A percentile compares a stretch with the other conserved stretches of the same genome.
phyloP scores from a whole-genome alignment of 2,888 invertebrate genomes.

The Pristionchus fissidentatus region DNA sequence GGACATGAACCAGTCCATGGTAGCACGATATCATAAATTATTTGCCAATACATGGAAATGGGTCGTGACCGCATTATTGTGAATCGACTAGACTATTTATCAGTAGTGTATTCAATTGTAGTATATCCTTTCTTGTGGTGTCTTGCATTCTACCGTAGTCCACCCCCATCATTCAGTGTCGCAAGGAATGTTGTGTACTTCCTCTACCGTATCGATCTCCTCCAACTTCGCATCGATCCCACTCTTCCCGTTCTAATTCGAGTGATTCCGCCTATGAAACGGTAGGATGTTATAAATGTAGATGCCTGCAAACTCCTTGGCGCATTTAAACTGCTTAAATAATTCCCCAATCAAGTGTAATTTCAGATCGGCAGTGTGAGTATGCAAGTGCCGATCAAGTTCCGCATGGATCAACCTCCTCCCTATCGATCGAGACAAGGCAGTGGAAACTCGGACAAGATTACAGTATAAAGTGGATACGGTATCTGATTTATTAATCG shows the following conservation, averaged over 20 bases:
- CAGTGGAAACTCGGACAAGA: neutral
- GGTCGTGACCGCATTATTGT: no score
- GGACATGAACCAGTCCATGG: no score
- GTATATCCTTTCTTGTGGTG: no score
- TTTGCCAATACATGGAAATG: no score
- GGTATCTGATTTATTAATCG: neutral
- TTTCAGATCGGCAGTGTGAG: slow-evolving; percentile 5
- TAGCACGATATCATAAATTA: no score
- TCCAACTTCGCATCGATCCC: slow-evolving; percentile 12
- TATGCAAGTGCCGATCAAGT: slow-evolving; percentile 15
- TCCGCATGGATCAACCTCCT: slow-evolving; percentile 32
- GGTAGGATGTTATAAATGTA: no score
- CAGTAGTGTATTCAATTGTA: no score
- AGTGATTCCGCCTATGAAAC: slow-evolving; percentile 14
- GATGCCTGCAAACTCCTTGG: no score
- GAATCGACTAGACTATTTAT: no score
- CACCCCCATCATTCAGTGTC: neutral
- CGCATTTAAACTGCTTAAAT: no score
- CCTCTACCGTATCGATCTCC: slow-evolving; percentile 36
- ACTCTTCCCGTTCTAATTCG: neutral
- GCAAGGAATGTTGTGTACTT: slow-evolving; percentile 21
- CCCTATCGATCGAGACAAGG: slow-evolving; percentile 8
- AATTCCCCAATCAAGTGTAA: no score
- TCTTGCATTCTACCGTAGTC: neutral
- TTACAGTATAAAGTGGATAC: neutral